Base-by-base conservation (phyloP, 2,888 invertebrate genomes). In the Myopa testacea region DNA sequence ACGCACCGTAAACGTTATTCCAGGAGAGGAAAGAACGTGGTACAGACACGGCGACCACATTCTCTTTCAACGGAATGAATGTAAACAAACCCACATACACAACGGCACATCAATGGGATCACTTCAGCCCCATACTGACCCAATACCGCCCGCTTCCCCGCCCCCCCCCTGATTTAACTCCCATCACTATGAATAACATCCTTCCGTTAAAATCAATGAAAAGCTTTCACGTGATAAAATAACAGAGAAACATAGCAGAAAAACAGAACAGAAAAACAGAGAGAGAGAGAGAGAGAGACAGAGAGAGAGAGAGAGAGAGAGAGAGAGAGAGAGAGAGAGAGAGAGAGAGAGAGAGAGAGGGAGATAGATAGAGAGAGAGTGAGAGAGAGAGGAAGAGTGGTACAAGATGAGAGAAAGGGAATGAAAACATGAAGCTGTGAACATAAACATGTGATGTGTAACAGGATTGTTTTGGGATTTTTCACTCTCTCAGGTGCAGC, bases 1-100 rank as follows among this genome's bases (percentile, higher is more conserved):
- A 55, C n/a, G 14, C 55, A 55, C 16, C 10, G 19, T 60, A 14
- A n/a, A n/a, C 55, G 55, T 55, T n/a, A 55, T 55, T n/a, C 10
- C 50, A 50, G 55, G 55, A 55, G 4, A 62, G 34, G 40, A 67
- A 67, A 55, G 45, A 55, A 72, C 70, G 60, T 62, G 77, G 73
- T 65, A 58, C 74, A 72, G 77, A 72, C 76, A 76, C 45, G 62
- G 26, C 34, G 65, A 63, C 65, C 58, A 73, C 67, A 62, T 75
- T 75, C 75, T 77, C 68, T 73, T 77, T 77, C 73, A 62, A 26
- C 65, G 72, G 55, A 72, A 50, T 40, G 74, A 62, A 75, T 75
- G 78, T 78, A 78, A 78, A 78, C 78, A 78, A 78, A 78, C 75
- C 67, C 71, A 75, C 55, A 72, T 58, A 52, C 62, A 37, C 38